phyloP scores from a whole-genome alignment of 2,113 vertebrate genomes.

The Elephas maximus region DNA sequence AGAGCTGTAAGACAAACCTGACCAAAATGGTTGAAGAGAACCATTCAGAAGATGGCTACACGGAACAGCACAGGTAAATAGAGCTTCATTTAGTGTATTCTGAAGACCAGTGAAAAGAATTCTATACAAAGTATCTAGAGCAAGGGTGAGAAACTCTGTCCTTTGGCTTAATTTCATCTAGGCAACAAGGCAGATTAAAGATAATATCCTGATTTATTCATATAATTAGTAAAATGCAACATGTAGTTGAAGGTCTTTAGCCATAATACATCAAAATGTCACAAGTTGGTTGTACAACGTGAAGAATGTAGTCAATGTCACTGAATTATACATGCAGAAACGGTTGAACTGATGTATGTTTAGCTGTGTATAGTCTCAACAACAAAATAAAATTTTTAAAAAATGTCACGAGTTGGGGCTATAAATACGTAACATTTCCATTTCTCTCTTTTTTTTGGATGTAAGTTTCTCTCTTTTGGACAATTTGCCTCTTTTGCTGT shows the following conservation, averaged over 20 bases:
- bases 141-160: not conserved
- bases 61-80: not conserved
- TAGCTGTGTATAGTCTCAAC: not conserved
- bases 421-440: not conserved
- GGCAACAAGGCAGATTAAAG: slow-evolving; percentile 7
- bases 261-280: not conserved
- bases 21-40: not conserved
- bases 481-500: not conserved
- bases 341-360: not conserved
- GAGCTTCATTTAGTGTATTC: not conserved
- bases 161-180: slow-evolving; percentile 17
- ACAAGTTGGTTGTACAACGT: not conserved
- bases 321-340: not conserved
- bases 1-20: not conserved
- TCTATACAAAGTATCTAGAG: not conserved
- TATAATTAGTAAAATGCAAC: slow-evolving; percentile 5
- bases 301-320: not conserved
- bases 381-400: not conserved
- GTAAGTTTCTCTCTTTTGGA: not conserved
- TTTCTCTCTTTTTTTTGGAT: not conserved
- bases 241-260: not conserved
- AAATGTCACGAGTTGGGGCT: not conserved
- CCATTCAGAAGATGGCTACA: too few relatives aligned
- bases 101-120: slow-evolving; percentile 5
- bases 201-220: slow-evolving; percentile 1